Conservation (phyloP, 2,113 vertebrate genomes). For the Cynocephalus volans region DNA sequence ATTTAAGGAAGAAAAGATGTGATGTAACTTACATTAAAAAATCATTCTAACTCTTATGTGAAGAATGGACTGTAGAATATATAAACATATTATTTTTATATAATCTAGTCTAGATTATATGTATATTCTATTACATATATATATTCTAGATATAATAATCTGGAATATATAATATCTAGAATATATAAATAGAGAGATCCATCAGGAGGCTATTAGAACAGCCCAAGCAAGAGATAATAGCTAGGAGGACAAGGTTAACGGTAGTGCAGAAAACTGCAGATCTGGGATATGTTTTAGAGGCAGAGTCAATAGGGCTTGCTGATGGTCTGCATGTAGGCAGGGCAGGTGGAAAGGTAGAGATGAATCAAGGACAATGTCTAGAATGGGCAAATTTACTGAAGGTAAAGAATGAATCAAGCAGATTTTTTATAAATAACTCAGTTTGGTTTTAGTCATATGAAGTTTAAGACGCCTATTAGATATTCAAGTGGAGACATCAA, state of each 20-base stretch:
- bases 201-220: not conserved
- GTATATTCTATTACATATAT: no score
- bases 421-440: not conserved
- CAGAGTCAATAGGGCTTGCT: not conserved
- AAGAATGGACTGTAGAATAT: slow-evolving; percentile 18
- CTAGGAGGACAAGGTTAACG: not conserved
- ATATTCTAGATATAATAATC: no score
- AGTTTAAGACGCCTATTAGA: not conserved
- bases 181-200: not conserved
- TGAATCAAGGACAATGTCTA: not conserved
- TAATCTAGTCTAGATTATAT: no score
- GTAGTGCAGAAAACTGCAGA: not conserved
- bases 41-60: slow-evolving; percentile 26
- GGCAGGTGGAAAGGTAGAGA: not conserved
- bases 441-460: slow-evolving; percentile 1
- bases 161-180: no score
- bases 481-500: not conserved
- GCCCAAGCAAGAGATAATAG: not conserved
- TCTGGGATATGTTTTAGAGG: not conserved
- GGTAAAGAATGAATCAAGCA: not conserved
- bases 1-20: not conserved
- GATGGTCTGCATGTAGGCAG: not conserved
- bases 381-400: not conserved
- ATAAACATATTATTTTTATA: not conserved
- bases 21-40: not conserved